These are phyloP conservation scores for Campoplex nolae DNA, from an alignment of 2,888 invertebrate genomes.

Conservation along the genomic window DNA sequence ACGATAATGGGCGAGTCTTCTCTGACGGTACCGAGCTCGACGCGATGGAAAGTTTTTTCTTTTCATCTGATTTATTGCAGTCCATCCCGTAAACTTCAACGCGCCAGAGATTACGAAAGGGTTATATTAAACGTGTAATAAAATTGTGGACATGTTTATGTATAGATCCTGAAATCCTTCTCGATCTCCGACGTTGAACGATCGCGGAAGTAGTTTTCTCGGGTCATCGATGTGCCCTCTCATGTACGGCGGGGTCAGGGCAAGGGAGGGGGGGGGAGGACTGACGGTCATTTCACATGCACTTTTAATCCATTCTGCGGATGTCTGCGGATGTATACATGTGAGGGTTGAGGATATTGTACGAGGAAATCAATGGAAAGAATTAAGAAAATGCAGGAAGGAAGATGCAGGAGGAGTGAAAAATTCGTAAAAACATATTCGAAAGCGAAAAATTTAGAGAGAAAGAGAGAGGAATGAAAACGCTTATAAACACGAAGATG, in stretches of 20 bases:
- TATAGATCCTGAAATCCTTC: conserved; percentile 17
- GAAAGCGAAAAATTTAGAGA: background rate
- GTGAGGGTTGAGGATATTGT: background rate
- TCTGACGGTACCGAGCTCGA: background rate
- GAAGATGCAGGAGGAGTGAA: background rate
- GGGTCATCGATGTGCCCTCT: conserved; percentile 61
- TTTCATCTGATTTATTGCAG: background rate
- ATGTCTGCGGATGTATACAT: background rate
- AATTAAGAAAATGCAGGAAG: background rate
- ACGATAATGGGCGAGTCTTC: background rate
- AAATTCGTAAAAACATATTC: background rate
- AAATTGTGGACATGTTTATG: conserved; percentile 18
- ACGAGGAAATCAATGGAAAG: background rate
- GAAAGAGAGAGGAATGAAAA: background rate
- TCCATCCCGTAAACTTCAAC: conserved; percentile 3
- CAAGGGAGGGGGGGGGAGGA: too few relatives aligned
- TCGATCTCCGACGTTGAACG: conserved; percentile 54
- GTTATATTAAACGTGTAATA: background rate
- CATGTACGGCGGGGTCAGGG: background rate
- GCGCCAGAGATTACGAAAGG: background rate
- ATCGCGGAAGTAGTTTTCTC: conserved; percentile 64
- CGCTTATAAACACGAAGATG: background rate
- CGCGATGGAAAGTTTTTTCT: background rate
- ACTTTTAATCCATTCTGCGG: conserved; percentile 54
- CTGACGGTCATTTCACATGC: conserved; percentile 10